These are phyloP conservation scores for human (Homo sapiens) DNA, from an alignment of 2,113 vertebrate species.

Conservation along the genomic window GRCh38 chr20:12513001-12513500, in stretches of 20 bases:
- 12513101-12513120: not conserved
- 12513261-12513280: not conserved
- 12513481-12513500: too few species aligned
- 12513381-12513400: too few species aligned
- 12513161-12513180: not conserved
- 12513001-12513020: not conserved
- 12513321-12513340: too few species aligned
- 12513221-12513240: not conserved
- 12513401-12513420: too few species aligned
- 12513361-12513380: too few species aligned
- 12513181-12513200: not conserved
- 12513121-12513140: not conserved
- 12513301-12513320: not conserved
- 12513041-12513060: not conserved
- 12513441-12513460: too few species aligned
- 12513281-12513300: not conserved
- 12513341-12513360: too few species aligned
- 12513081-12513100: not conserved
- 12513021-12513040: not conserved
- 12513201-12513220: not conserved
- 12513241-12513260: not conserved
- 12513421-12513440: too few species aligned
- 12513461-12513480: too few species aligned
- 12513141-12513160: not conserved
- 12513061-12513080: not conserved